Conservation (phyloP, 2,797 vertebrate species). For the Gastrophryne carolinensis region DNA sequence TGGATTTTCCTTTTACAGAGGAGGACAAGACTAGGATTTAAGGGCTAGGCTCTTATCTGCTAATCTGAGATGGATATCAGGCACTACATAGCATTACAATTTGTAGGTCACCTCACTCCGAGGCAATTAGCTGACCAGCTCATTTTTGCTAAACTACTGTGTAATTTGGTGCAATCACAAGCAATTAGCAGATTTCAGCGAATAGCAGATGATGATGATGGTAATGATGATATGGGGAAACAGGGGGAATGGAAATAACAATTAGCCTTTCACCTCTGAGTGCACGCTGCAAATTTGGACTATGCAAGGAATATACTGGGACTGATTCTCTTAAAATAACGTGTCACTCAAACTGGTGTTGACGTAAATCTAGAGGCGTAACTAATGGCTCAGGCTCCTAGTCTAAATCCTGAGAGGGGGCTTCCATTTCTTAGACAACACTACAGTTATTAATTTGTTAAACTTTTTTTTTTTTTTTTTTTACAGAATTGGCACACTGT, state of each 20-base stretch:
- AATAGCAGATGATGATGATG: constrained; percentile 40
- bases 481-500: too few relatives aligned
- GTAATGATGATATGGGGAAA: constrained; percentile 22
- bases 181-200: constrained; percentile 48
- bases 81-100: background rate
- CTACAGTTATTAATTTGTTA: too few relatives aligned
- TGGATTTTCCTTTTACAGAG: constrained; percentile 53
- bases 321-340: background rate
- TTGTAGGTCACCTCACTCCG: constrained; percentile 31
- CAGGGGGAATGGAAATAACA: constrained; percentile 32
- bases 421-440: too few relatives aligned
- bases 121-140: constrained; percentile 40
- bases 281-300: background rate
- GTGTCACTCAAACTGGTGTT: too few relatives aligned
- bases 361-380: too few relatives aligned
- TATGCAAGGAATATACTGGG: background rate
- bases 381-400: too few relatives aligned
- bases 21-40: background rate
- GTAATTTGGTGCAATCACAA: constrained; percentile 51
- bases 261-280: constrained; percentile 44
- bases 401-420: too few relatives aligned
- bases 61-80: constrained; percentile 46
- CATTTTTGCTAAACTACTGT: constrained; percentile 44
- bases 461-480: too few relatives aligned
- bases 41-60: constrained; percentile 42